Base-by-base conservation (phyloP, 2,888 invertebrate genomes). In the Cephus spinipes region DNA sequence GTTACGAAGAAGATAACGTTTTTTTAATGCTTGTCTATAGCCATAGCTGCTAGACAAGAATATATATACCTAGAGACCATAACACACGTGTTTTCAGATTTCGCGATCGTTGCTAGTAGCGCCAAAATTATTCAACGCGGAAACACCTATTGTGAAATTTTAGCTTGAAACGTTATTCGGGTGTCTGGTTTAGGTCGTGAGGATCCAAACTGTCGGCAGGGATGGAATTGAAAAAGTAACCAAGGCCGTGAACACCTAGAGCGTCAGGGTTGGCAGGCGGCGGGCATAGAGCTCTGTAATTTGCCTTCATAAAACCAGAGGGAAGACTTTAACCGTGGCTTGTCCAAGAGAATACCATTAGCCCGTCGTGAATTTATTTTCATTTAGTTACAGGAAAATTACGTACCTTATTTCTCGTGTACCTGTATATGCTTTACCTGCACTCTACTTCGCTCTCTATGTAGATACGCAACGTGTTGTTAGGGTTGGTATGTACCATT, bases 241-340 rank as follows among this genome's bases (percentile, higher is more conserved):
- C 85, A 84, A 84, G 84, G 80, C 83, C n/a, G 36, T 55, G 73
- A 83, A 84, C 82, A 83, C 82, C 85, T 82, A 86, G 85, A 86
- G 87, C 88, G 87, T 88, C 85, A 31, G 83, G 86, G 85, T 86
- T 87, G 85, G 87, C 87, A 86, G 89, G 85, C 87, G 90, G 88
- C 89, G 89, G 90, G 83, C 85, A 85, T 85, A 84, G 85, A 81
- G 85, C 89, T 90, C 90, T 91, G 91, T 91, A 91, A 91, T 91
- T 91, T 91, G 87, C 88, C 87, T 90, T 90, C 91, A 86, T 91
- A 91, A 91, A 91, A 91, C 76, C 79, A 30, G 40, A 30, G 74
- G 30, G 74, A 73, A 73, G 74, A 74, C 75, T 76, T 76, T 81
- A 83, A 80, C 75, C 80, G 71, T 30, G 81, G 79, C 81, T 83